Base-by-base conservation (phyloP, 2,888 invertebrate genomes). In the Spialia ferax region DNA sequence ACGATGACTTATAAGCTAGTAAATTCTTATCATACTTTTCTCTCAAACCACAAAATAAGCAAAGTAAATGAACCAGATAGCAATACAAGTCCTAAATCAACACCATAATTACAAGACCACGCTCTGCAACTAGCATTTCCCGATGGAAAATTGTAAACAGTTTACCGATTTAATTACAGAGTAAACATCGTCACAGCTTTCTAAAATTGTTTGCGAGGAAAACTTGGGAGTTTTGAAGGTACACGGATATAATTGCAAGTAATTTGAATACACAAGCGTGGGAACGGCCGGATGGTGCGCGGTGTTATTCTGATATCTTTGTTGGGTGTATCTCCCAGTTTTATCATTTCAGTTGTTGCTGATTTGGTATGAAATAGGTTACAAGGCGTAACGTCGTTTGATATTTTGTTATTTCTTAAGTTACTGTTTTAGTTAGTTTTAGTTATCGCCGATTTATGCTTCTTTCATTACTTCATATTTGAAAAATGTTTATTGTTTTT, bases 211-310 rank as follows among this genome's bases (percentile, higher is more conserved):
- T 66, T 54, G 52, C 32, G 15, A 23, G 59, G 52, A 54, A 73
- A 70, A 74, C 73, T 74, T 70, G 68, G 15, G 71, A 73, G 71
- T 76, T 74, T 69, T 29, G 38, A 60, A 45, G 65, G 71, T 70
- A 62, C 69, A 63, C 56, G 72, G 60, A 29, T 54, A 50, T 66
- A 66, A 66, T 66, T 66, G 60, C 57, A 69, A 60, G 68, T 73
- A 73, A 77, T 78, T 78, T 77, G 73, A 74, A 76, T 75, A 76
- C 64, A 72, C 72, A 69, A 63, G 52, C 74, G 76, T 80, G 80
- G 74, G 79, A 80, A 64, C 35, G 8, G 23, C 26, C 80, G 73
- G 75, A 61, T 76, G 45, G 52, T 63, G 54, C 57, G 63, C 68
- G 68, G 71, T 26, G 63, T 72, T 72, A 74, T 74, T 74, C 75